These are phyloP conservation scores for Merodon equestris DNA, from an alignment of 2,888 invertebrate genomes.

Conservation along the genomic window DNA sequence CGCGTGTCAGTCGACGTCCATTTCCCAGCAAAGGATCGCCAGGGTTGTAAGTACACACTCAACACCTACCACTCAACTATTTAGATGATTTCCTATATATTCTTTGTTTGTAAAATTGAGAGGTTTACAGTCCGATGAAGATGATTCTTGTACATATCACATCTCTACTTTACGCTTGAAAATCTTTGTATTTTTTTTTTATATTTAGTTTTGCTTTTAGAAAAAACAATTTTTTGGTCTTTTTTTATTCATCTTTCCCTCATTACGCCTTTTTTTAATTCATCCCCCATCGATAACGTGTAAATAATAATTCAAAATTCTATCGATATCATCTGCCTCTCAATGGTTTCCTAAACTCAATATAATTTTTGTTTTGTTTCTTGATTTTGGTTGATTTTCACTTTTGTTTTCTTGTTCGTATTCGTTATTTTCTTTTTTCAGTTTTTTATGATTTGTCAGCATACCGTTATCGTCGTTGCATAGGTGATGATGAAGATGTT, in stretches of 20 bases:
- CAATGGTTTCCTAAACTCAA: not conserved
- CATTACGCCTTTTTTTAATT: too few species aligned
- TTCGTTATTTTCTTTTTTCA: conserved; percentile 44
- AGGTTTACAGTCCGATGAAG: conserved; percentile 53
- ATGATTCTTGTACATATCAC: conserved; percentile 53
- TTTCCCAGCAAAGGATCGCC: conserved; percentile 73
- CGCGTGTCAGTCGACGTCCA: conserved; percentile 71
- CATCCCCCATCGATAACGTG: too few species aligned
- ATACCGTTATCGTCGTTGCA: conserved; percentile 16
- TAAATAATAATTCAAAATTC: too few species aligned
- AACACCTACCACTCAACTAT: not conserved
- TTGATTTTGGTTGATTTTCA: conserved; percentile 35
- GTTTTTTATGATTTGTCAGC: conserved; percentile 68
- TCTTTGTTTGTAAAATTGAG: conserved; percentile 54
- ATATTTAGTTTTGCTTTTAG: too few species aligned
- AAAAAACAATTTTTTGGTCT: too few species aligned
- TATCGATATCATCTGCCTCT: not conserved
- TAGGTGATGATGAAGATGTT: conserved; percentile 36
- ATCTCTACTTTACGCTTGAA: conserved; percentile 43
- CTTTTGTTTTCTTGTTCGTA: conserved; percentile 27
- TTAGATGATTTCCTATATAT: too few species aligned
- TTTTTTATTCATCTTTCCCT: conserved; percentile 1
- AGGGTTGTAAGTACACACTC: conserved; percentile 73
- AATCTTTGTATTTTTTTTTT: conserved; percentile 12
- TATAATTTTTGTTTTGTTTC: conserved; percentile 22